phyloP scores from a whole-genome alignment of 2,888 invertebrate species.

The Barypeithes pellucidus region DNA sequence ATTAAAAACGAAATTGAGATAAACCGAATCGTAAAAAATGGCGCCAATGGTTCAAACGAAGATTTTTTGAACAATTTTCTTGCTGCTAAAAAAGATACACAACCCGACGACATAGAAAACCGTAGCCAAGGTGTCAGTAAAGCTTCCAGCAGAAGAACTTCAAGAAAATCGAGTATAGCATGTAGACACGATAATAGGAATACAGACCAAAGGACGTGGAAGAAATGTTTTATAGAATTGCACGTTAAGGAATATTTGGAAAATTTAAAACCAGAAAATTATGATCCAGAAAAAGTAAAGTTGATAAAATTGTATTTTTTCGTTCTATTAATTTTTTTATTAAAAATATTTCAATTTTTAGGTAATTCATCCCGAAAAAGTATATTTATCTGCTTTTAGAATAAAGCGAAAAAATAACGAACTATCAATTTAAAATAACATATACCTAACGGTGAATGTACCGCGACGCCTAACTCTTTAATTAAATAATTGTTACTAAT shows the following conservation, averaged over 20 bases:
- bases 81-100: neutral
- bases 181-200: neutral
- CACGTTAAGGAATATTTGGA: conserved; percentile 65
- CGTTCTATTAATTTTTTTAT: too few species aligned
- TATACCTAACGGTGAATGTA: too few species aligned
- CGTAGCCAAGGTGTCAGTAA: neutral
- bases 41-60: conserved; percentile 8
- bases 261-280: conserved; percentile 65
- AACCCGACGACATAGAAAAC: neutral
- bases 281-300: conserved; percentile 63
- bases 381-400: too few species aligned
- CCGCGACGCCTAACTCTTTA: too few species aligned
- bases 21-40: conserved; percentile 19
- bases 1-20: conserved; percentile 39
- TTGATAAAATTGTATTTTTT: neutral
- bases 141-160: conserved; percentile 14
- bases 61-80: conserved; percentile 3
- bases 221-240: conserved; percentile 65
- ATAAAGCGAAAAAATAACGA: too few species aligned
- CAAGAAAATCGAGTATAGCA: conserved; percentile 27
- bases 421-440: too few species aligned
- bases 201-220: conserved; percentile 59
- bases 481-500: too few species aligned
- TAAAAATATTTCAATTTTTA: too few species aligned
- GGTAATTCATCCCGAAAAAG: too few species aligned